Base-by-base conservation (phyloP, 2,113 vertebrate species). In the Origma solitaria region DNA sequence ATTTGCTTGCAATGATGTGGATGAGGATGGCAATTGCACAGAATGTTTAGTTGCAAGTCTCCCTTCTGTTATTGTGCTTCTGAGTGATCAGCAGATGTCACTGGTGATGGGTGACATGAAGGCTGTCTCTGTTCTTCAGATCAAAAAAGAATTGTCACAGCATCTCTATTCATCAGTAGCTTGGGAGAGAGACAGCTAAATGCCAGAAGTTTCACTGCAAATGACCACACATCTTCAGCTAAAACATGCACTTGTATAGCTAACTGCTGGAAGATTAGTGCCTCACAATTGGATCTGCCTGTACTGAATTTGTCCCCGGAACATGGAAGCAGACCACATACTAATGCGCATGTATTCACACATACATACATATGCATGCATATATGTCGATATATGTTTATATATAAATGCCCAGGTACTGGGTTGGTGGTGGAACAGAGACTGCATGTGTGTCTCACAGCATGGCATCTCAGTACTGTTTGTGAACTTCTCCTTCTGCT, bases 31-130 rank as follows among this genome's bases (percentile, higher is more conserved):
- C 85, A 96, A 92, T 86, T 94, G 94, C 92, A 97, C 94, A 96
- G 95, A 96, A 96, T 95, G 94, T 96, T 96, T 97, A 96, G 95
- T 91, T 97, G 93, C 82, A 78, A 82, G 92, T 95, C 95, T 96
- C 80, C 94, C 93, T 93, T 95, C 94, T 96, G 93, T 96, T 97
- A 96, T 93, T 96, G 92, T 96, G 92, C 86, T 96, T 96, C 90
- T 90, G 80, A 83, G 79, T 90, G 94, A 95, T 95, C 93, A 96
- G 90, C 96, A 97, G 95, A 96, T 96, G 95, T 90, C 92, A 90
- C 51, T 88, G 95, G 68, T 90, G 95, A 95, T 95, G 95, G 80
- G 76, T 95, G 92, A 94, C 93, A 53, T 61, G 94, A 86, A 93
- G 86, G 76, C 90, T 88, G 64, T 78, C 86, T 92, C 88, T 47